Conservation (phyloP, 1,140 invertebrate genomes). For the Aplysia californica region DNA sequence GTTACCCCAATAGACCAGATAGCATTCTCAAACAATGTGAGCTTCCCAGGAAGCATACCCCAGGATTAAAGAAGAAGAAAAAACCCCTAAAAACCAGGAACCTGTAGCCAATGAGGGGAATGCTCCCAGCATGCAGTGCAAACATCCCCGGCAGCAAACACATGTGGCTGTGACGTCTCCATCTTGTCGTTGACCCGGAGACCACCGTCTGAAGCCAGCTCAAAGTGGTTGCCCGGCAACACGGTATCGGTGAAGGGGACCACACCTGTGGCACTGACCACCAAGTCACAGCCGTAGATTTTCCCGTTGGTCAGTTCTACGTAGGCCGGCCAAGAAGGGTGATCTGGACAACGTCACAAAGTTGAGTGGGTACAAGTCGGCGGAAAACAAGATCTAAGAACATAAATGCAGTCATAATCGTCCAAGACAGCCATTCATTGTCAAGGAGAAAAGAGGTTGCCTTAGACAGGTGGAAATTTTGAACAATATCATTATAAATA, state of each 20-base stretch:
- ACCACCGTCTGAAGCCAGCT: constrained; percentile 75
- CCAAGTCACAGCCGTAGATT: constrained; percentile 86
- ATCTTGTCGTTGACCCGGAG: constrained; percentile 87
- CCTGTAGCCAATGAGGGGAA: constrained; percentile 89
- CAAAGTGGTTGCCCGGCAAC: constrained; percentile 68
- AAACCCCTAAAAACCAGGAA: too few species aligned
- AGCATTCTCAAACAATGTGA: too few species aligned
- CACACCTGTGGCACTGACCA: constrained; percentile 97
- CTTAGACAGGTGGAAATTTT: too few species aligned
- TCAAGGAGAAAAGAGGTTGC: too few species aligned
- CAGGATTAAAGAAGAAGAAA: too few species aligned
- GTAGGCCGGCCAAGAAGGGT: constrained; percentile 76
- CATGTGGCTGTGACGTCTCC: constrained; percentile 80
- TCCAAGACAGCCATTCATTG: too few species aligned
- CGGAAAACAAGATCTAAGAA: too few species aligned
- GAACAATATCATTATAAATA: too few species aligned
- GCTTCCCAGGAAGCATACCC: too few species aligned
- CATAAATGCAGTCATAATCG: too few species aligned
- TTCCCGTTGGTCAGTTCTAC: constrained; percentile 82
- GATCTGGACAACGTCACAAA: too few species aligned
- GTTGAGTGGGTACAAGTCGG: neutral
- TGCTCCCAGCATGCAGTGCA: constrained; percentile 83
- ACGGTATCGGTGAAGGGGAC: constrained; percentile 71
- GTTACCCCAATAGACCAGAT: too few species aligned
- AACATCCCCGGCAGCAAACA: constrained; percentile 96